A percentile compares a stretch with the other conserved stretches of the same genome.
These are phyloP conservation scores for Hiodon tergisus DNA, from an alignment of 2,113 vertebrate genomes.

Conservation along the genomic window DNA sequence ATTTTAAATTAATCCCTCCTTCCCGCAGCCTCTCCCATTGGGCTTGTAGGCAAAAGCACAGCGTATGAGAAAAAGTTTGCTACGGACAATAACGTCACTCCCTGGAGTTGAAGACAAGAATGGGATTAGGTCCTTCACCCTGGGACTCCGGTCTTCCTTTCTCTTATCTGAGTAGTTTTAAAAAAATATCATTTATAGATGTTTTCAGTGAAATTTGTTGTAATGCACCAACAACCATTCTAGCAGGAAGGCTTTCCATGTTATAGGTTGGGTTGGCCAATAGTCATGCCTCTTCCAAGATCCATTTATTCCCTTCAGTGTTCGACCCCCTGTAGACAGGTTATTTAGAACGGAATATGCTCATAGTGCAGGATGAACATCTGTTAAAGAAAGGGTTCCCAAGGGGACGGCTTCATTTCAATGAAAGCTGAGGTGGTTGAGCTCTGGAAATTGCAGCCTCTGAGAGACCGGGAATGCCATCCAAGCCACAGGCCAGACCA, in stretches of 20 bases:
- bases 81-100: too few species aligned
- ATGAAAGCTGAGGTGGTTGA: conserved; percentile 43
- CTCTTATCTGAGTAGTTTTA: too few species aligned
- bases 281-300: conserved; percentile 24
- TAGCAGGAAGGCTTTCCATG: not conserved
- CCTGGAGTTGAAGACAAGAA: too few species aligned
- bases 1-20: too few species aligned
- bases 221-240: too few species aligned
- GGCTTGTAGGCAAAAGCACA: too few species aligned
- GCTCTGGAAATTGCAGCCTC: conserved; percentile 47
- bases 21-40: too few species aligned
- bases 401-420: conserved; percentile 31
- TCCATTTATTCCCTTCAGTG: conserved; percentile 22
- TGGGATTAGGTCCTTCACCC: too few species aligned
- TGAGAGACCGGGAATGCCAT: conserved; percentile 37
- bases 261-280: not conserved
- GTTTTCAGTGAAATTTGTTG: too few species aligned
- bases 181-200: too few species aligned
- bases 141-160: too few species aligned
- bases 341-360: conserved; percentile 37
- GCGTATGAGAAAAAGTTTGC: too few species aligned
- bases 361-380: conserved; percentile 39
- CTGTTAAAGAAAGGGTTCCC: conserved; percentile 36
- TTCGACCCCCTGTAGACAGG: not conserved
- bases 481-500: conserved; percentile 30